phyloP scores from a whole-genome alignment of 2,113 vertebrate species.

The human (Homo sapiens) region GRCh38 chr19:29011501-29012000 shows the following conservation, averaged over 20 bases:
- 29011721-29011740: not conserved
- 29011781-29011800: not conserved
- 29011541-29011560: not conserved
- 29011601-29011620: not conserved
- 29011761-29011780: conserved; percentile 17
- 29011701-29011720: not conserved
- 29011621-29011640: not conserved
- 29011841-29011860: too few species aligned
- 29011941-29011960: not conserved
- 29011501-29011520: not conserved
- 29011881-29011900: too few species aligned
- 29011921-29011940: not conserved
- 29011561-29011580: not conserved
- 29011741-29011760: not conserved
- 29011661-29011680: not conserved
- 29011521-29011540: not conserved
- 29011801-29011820: not conserved
- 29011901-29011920: not conserved
- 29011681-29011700: not conserved
- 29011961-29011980: not conserved
- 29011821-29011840: not conserved
- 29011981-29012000: not conserved
- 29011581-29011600: not conserved
- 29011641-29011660: not conserved
- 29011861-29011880: not conserved